Evolutionary conservation across 2,113 vertebrate genomes (phyloP).

Genomic region (Urocynchramus pylzowi): DNA sequence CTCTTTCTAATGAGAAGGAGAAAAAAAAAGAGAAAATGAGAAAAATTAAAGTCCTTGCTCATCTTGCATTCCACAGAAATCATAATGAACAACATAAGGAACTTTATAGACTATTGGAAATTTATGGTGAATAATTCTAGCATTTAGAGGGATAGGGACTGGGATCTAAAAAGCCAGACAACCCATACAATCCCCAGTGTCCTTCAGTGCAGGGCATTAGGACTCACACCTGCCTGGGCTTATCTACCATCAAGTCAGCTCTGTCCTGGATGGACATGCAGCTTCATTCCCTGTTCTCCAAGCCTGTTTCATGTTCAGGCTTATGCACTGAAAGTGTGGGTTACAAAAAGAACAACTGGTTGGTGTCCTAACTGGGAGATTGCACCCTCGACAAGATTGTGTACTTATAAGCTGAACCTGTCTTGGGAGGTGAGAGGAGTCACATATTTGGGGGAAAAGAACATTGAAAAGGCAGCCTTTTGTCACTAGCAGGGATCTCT

Average conservation of each 20-base stretch:
- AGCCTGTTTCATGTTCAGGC: background rate
- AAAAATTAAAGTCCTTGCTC: background rate
- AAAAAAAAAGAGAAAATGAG: background rate
- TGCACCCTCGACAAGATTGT: background rate
- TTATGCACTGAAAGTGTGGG: background rate
- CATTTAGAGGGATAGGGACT: background rate
- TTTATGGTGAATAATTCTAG: background rate
- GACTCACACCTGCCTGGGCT: background rate
- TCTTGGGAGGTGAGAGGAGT: background rate
- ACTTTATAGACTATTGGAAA: background rate
- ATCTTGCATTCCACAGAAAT: background rate
- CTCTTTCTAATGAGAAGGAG: background rate
- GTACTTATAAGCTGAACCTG: background rate
- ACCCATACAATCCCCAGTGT: rapidly evolving
- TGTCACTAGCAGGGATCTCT: background rate
- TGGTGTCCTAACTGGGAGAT: background rate
- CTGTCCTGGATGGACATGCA: background rate
- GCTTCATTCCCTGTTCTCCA: background rate
- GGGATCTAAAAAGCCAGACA: background rate
- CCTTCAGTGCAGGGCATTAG: background rate
- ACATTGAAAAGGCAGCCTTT: background rate
- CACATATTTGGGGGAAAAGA: background rate
- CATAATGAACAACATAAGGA: background rate
- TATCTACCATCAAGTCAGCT: background rate
- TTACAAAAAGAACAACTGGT: background rate